Base-by-base conservation (phyloP, 2,113 vertebrate genomes). In the Spea bombifrons region DNA sequence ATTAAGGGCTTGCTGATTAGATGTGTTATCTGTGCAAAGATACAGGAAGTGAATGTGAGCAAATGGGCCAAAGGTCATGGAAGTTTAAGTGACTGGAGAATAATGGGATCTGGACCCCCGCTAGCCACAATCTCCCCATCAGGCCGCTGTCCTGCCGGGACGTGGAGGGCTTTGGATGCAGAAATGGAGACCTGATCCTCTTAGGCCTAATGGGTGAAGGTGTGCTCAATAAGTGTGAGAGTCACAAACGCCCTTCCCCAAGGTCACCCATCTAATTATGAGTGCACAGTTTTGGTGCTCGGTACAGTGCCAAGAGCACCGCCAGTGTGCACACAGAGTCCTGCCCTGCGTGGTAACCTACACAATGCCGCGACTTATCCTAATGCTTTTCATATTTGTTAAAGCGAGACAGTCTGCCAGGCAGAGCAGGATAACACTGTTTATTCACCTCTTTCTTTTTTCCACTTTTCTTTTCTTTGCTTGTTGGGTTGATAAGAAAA, bases 351-450 rank as follows among this genome's bases (percentile, higher is more conserved):
- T 49, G 75, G 53, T 55, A 68, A 45, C 46, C n/a, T 7, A 69
- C 12, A 75, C 67, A 70, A 70, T 70, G 48, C 67, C 15, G 47
- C 8, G 46, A 70, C 47, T 50, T 50, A 50, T 70, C 67, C 67
- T 50, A 75, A 65, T 65, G 63, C 46, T 75, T 65, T 66, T 12
- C 45, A 44, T 80, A 66, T 80, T 80, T 80, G 77, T 80, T 80
- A 73, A 80, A 73, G 70, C 77, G 77, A 80, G 77, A 80, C 77
- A 80, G 77, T 80, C 77, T 80, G 70, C 70, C 69, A 79, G 76
- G 48, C 49, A 48, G 70, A 55, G 44, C 9, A 59, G 77, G 77
- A 80, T 80, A 80, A 80, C 70, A 80, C 44, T 80, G 77, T 80
- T 80, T 73, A 80, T 80, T 80, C 77, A 73, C 61, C 49, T 65